Percentiles rank a stretch among this genome's conserved stretches.
phyloP scores from a whole-genome alignment of 2,888 invertebrate genomes.

The Catocala fraxini region DNA sequence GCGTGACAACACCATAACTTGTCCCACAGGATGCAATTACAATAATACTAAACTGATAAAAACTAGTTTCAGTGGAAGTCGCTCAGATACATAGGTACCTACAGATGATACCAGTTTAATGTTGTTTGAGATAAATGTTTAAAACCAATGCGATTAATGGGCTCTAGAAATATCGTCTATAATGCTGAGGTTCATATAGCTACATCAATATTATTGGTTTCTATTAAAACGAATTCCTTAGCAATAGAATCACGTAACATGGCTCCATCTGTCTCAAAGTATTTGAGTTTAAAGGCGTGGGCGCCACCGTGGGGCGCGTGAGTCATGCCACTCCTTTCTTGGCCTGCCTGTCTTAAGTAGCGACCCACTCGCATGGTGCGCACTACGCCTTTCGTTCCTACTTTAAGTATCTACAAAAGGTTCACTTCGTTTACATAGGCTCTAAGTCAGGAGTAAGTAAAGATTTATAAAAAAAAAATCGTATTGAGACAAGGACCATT shows the following conservation, averaged over 20 bases:
- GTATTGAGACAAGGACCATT: too few species aligned
- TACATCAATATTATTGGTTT: background rate
- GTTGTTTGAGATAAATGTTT: background rate
- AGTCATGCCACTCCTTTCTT: slow-evolving; percentile 69
- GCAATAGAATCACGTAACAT: slow-evolving; percentile 35
- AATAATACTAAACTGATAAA: slow-evolving; percentile 32
- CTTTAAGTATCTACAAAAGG: background rate
- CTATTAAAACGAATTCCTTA: slow-evolving; percentile 14
- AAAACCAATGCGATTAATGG: slow-evolving; percentile 2
- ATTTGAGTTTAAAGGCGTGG: slow-evolving; percentile 68
- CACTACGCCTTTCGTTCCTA: slow-evolving; percentile 20
- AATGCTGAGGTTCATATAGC: background rate
- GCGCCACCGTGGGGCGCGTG: slow-evolving; percentile 61
- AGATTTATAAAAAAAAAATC: too few species aligned
- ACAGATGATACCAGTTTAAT: slow-evolving; percentile 1
- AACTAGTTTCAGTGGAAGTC: slow-evolving; percentile 7
- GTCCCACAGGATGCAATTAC: slow-evolving; percentile 17
- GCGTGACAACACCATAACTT: slow-evolving; percentile 47
- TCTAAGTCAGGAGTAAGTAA: too few species aligned
- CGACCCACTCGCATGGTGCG: slow-evolving; percentile 44
- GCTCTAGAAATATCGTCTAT: background rate
- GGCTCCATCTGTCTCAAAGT: slow-evolving; percentile 68
- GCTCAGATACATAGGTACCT: background rate
- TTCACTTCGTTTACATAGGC: too few species aligned
- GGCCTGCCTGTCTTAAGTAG: slow-evolving; percentile 39